phyloP scores from a whole-genome alignment of 2,888 invertebrate genomes.

The Philopedon plagiatum region DNA sequence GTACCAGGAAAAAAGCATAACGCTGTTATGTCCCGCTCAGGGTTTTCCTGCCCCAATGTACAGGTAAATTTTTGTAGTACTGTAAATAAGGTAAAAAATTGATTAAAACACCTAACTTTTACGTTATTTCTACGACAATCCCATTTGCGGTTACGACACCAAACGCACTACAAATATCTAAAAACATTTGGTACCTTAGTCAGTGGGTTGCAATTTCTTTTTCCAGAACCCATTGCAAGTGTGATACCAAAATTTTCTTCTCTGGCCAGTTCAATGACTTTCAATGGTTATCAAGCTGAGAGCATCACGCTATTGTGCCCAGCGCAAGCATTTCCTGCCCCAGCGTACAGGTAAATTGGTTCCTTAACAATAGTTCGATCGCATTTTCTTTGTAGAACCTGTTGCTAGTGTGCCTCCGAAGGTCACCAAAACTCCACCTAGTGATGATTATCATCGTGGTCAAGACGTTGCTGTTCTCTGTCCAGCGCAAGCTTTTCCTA shows the following conservation, averaged over 20 bases:
- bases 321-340: constrained; percentile 76
- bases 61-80: constrained; percentile 57
- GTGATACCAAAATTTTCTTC: constrained; percentile 74
- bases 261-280: constrained; percentile 72
- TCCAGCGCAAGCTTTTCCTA: constrained; percentile 79
- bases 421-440: constrained; percentile 42
- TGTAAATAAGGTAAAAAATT: no score
- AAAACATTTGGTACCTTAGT: no score
- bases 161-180: no score
- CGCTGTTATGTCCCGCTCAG: constrained; percentile 75
- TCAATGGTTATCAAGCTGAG: constrained; percentile 69
- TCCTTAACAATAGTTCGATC: no score
- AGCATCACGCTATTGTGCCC: constrained; percentile 72
- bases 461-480: constrained; percentile 71
- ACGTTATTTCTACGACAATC: no score
- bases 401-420: constrained; percentile 69
- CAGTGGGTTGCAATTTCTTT: constrained; percentile 39
- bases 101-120: no score
- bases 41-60: constrained; percentile 75
- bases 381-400: constrained; percentile 68
- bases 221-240: constrained; percentile 72
- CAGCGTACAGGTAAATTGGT: constrained; percentile 67
- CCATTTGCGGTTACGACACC: no score
- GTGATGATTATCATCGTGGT: constrained; percentile 34
- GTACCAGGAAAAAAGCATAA: constrained; percentile 62